These are phyloP conservation scores for Liasis olivaceus DNA, from an alignment of 2,797 vertebrate species.

Conservation along the genomic window DNA sequence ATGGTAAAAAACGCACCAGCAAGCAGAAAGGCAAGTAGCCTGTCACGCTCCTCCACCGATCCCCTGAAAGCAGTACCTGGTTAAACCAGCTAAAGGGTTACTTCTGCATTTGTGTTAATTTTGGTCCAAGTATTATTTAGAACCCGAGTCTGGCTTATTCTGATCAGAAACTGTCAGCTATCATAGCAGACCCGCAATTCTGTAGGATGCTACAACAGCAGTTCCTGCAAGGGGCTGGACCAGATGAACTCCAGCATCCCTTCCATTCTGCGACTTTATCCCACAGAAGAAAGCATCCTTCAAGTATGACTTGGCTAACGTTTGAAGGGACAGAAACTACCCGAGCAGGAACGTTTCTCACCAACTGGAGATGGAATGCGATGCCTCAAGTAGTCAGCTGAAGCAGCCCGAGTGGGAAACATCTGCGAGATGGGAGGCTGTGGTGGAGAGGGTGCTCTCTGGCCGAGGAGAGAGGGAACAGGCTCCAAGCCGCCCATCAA, in stretches of 20 bases:
- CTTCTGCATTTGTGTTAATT: not conserved
- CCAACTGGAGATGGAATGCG: conserved; percentile 84
- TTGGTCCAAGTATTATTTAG: not conserved
- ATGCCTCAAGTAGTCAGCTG: conserved; percentile 88
- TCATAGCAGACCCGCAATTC: not conserved
- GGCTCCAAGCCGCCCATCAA: conserved; percentile 84
- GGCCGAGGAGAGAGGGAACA: conserved; percentile 76
- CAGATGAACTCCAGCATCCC: not conserved
- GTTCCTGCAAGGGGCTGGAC: not conserved
- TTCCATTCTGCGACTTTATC: not conserved
- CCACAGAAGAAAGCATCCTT: not conserved
- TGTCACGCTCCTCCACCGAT: not conserved
- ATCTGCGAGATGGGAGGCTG: conserved; percentile 77
- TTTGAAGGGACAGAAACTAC: not conserved
- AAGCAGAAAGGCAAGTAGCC: not conserved
- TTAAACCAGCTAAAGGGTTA: not conserved
- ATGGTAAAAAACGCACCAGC: not conserved
- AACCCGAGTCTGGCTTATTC: not conserved
- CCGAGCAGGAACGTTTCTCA: conserved; percentile 49
- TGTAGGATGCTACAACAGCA: not conserved
- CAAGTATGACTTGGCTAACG: not conserved
- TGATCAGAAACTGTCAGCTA: not conserved
- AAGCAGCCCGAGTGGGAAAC: conserved; percentile 85
- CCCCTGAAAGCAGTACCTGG: not conserved
- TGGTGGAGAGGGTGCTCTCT: conserved; percentile 82